Evolutionary conservation across 2,888 invertebrate species (phyloP), one percentile per base, ranked within the genome.

Genomic region (Halocaridina rubra): DNA sequence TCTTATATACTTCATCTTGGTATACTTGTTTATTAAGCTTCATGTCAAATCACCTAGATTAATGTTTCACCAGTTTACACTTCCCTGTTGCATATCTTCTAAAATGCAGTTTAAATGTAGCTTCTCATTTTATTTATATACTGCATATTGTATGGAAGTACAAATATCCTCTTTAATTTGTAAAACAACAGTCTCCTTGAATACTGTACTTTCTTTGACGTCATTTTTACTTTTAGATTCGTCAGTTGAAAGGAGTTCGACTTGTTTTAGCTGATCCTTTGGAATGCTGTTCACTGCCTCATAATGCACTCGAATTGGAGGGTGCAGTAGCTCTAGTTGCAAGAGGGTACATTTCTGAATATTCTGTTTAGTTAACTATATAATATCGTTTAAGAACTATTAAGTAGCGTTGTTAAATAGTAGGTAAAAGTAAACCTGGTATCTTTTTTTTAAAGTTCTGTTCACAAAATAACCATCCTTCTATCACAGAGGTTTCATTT

Each of bases 191-290:
- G n/a, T n/a, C n/a, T n/a, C n/a, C n/a, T n/a, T 39, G 19, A 22
- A 30, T 39, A 22, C 8, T 16, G 16, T 80, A n/a, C n/a, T 29
- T 3, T 3, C 13, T 7, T 46, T 0, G 19, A 7, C 69, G 3
- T 79, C 5, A n/a, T 10, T 69, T 79, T 53, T 46, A 5, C 39
- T 69, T 57, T 8, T 69, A 77, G 81, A 46, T 22, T n/a, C 75
- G 39, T 8, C 29, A 46, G 53, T 57, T 76, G 29, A 67, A 67
- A 24, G 81, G 85, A 4, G 39, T 87, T 8, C 72, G 85, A 10
- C 69, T 87, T 7, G 87, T 87, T 39, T n/a, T 87, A 16, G 81
- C 81, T 30, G 87, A 87, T 69, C 87, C 87, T 7, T 59, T 80
- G 33, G 85, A 85, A 32, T 82, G 85, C 32, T 87, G 87, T 53